Evolutionary conservation across 2,888 invertebrate genomes (phyloP).

Genomic region (Stenodema calcarata): DNA sequence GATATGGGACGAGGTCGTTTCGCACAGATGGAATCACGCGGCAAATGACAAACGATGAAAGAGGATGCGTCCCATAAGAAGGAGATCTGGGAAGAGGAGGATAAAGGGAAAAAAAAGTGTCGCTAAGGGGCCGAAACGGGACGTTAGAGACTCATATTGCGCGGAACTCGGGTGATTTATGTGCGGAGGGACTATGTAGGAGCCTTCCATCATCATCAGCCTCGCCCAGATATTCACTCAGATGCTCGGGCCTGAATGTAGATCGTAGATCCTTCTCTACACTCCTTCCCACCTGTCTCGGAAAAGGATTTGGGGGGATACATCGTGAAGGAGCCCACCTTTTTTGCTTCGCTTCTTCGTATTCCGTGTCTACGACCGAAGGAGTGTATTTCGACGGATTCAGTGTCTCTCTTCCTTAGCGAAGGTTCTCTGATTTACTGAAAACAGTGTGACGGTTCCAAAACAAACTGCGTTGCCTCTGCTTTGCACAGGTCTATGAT

Average conservation of each 20-base stretch:
- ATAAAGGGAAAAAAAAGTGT: constrained; percentile 8
- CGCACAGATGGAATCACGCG: not conserved
- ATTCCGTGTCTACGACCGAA: no score
- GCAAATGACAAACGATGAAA: constrained; percentile 14
- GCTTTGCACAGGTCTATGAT: no score
- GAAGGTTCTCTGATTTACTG: no score
- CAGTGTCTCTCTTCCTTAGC: no score
- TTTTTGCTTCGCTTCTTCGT: no score
- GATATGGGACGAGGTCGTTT: not conserved
- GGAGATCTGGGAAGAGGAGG: not conserved
- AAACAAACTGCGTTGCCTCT: no score
- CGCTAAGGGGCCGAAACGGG: constrained; percentile 32
- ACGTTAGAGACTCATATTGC: constrained; percentile 43
- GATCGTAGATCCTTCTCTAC: constrained; percentile 18
- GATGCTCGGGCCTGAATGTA: not conserved
- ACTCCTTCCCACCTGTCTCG: not conserved
- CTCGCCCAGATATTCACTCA: constrained; percentile 41
- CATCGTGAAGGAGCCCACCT: no score
- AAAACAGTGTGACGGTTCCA: no score
- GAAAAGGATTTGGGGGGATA: not conserved
- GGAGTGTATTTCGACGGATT: no score
- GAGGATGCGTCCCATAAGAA: not conserved
- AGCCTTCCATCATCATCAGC: constrained; percentile 43
- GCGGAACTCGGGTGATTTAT: constrained; percentile 41
- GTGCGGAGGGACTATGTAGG: not conserved